phyloP scores from a whole-genome alignment of 2,797 vertebrate genomes.

The Oryzias sinensis region DNA sequence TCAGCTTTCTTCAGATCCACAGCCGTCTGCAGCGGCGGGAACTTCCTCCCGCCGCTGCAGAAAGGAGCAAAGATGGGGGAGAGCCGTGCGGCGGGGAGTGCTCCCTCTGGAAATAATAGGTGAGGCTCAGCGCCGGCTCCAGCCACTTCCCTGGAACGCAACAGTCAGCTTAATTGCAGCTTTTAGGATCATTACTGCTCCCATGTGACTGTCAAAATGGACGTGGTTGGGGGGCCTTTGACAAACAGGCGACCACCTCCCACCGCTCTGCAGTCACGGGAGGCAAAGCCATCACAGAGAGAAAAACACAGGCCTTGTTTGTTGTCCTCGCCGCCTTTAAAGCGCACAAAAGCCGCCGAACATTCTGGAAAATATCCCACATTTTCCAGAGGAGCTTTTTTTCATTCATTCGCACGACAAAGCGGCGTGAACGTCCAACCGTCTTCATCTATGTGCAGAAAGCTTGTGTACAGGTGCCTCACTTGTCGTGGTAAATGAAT shows the following conservation, averaged over 20 bases:
- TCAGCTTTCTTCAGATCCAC: too few relatives aligned
- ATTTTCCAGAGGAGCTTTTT: too few relatives aligned
- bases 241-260: slow-evolving; percentile 75
- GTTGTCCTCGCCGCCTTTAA: slow-evolving; percentile 40
- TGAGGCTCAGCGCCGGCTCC: slow-evolving; percentile 67
- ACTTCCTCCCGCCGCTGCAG: slow-evolving; percentile 20
- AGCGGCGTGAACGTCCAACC: too few relatives aligned
- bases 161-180: slow-evolving; percentile 82
- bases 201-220: slow-evolving; percentile 82
- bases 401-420: too few relatives aligned
- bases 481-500: too few relatives aligned
- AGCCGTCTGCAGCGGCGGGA: slow-evolving; percentile 4
- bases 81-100: slow-evolving; percentile 68
- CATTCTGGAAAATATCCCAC: slow-evolving; percentile 6
- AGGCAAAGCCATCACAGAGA: slow-evolving; percentile 49
- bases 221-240: slow-evolving; percentile 77
- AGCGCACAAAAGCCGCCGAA: slow-evolving; percentile 21
- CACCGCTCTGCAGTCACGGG: slow-evolving; percentile 64
- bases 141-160: slow-evolving; percentile 74
- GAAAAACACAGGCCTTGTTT: slow-evolving; percentile 60
- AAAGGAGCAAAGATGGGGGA: slow-evolving; percentile 24
- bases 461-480: too few relatives aligned
- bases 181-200: slow-evolving; percentile 84
- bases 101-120: slow-evolving; percentile 79
- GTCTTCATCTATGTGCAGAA: too few relatives aligned